Base-by-base conservation (phyloP, 2,797 vertebrate genomes). In the Galagoides demidoff region DNA sequence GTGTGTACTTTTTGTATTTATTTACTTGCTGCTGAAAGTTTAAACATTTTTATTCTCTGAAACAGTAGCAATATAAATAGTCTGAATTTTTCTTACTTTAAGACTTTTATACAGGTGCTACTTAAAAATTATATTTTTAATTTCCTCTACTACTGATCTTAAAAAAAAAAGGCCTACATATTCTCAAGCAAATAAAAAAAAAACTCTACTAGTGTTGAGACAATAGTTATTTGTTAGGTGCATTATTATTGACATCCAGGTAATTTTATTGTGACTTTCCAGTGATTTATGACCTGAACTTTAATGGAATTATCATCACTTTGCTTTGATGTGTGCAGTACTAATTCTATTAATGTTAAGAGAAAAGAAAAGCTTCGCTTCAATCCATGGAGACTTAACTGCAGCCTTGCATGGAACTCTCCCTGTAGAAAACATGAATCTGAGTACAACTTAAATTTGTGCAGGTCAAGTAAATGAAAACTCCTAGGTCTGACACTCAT, bases 401-500 rank as follows among this genome's bases (percentile, higher is more conserved):
- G 29, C 29, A 71, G 14, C 78, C 84, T 88, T 77, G 83, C 68
- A 90, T 84, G 85, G 63, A 95, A 95, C n/a, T 95, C 31, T 57
- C 37, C 34, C 93, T 70, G 55, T 96, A 73, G 49, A 92, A 95
- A 95, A 97, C 61, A 10, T 88, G 52, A 90, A 77, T 12, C 19
- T 85, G 59, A 71, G 37, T 7, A 49, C 31, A 88, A 34, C 83
- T 27, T 76, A 1, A 79, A 20, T 74, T 43, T 63, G 81, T 97
- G 25, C 45, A 94, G 87, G n/a, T 45, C 23, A 39, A 43, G 76
- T 66, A 98, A 96, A 93, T 90, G 79, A 96, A 95, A 96, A 95
- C 17, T 61, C 0, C 7, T 27, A 94, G 87, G 68, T 4, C 29
- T 94, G 43, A 94, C 92, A 93, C 13, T 92, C 39, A 90, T 93